Evolutionary conservation across 2,888 invertebrate species (phyloP), one percentile per base, ranked within the genome.

Genomic region (Dicroscelio sp.): DNA sequence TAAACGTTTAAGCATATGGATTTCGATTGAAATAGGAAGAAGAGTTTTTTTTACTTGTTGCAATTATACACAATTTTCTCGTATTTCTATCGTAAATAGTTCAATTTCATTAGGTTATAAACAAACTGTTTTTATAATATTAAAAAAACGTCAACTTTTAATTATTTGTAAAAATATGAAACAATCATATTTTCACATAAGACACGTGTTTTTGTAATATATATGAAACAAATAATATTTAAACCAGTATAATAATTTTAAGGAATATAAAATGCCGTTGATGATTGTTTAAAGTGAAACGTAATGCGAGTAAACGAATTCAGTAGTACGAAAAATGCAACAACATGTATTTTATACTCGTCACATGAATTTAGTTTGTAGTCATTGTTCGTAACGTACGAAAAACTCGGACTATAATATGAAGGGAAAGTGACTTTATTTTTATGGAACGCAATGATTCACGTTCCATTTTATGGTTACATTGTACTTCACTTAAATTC

Each of bases 1-100:
- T 83, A 88, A 83, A 83, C 71, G 71, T 78, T 83, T 55, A 10
- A 76, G 76, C 25, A 82, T 80, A 75, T 87, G 75, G 52, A 52
- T 52, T 52, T 4, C n/a, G 14, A 52, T 52, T 52, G 38, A 38
- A 6, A 38, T 12, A 4, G n/a, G n/a, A n/a, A n/a, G n/a, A n/a
- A n/a, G n/a, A n/a, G n/a, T n/a, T n/a, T n/a, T n/a, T n/a, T n/a
- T n/a, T n/a, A n/a, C n/a, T n/a, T n/a, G n/a, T n/a, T n/a, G n/a
- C n/a, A n/a, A n/a, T n/a, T n/a, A n/a, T n/a, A n/a, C n/a, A n/a
- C n/a, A n/a, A n/a, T n/a, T n/a, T n/a, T n/a, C n/a, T n/a, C n/a
- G n/a, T n/a, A n/a, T n/a, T n/a, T n/a, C n/a, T n/a, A n/a, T n/a
- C n/a, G n/a, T n/a, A n/a, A n/a, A n/a, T n/a, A n/a, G n/a, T n/a